Evolutionary conservation across 1,140 invertebrate species (phyloP).

Genomic region (Mesaphorura yosii): DNA sequence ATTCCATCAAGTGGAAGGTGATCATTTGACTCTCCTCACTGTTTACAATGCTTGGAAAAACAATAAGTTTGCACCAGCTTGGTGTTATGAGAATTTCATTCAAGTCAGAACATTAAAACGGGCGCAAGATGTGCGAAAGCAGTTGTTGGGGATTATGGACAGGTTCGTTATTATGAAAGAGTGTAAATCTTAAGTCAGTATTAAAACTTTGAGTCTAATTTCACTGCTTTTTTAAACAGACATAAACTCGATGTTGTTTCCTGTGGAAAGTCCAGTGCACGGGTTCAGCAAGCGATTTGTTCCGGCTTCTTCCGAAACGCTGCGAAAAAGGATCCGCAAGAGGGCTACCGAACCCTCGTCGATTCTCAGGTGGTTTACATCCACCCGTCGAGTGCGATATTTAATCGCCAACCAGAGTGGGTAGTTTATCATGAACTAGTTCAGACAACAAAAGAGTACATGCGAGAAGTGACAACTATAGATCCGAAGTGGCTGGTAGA

Average conservation of each 20-base stretch:
- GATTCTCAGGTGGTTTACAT: conserved; percentile 98
- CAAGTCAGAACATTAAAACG: conserved; percentile 93
- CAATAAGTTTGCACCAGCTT: conserved; percentile 96
- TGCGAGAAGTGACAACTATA: conserved; percentile 97
- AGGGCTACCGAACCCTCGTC: conserved; percentile 93
- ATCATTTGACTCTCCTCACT: conserved; percentile 92
- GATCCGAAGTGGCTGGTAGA: conserved; percentile 99
- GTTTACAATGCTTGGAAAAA: conserved; percentile 99
- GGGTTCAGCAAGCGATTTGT: conserved; percentile 96
- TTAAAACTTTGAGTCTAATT: too few relatives aligned
- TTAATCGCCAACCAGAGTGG: conserved; percentile 97
- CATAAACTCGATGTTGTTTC: conserved; percentile 96
- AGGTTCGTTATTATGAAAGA: too few relatives aligned
- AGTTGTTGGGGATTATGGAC: conserved; percentile 96
- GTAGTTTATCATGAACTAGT: conserved; percentile 98
- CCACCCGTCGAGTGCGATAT: conserved; percentile 94
- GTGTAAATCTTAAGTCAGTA: too few relatives aligned
- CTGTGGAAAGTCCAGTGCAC: conserved; percentile 86
- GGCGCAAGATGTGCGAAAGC: conserved; percentile 96
- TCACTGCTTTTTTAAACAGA: conserved; percentile 39
- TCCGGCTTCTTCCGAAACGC: conserved; percentile 98
- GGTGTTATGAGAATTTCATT: conserved; percentile 99
- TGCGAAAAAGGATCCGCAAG: conserved; percentile 97
- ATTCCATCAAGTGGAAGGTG: conserved; percentile 97
- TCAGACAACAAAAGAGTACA: conserved; percentile 98